phyloP scores from a whole-genome alignment of 2,113 vertebrate genomes.

The Ammodytes dubius region DNA sequence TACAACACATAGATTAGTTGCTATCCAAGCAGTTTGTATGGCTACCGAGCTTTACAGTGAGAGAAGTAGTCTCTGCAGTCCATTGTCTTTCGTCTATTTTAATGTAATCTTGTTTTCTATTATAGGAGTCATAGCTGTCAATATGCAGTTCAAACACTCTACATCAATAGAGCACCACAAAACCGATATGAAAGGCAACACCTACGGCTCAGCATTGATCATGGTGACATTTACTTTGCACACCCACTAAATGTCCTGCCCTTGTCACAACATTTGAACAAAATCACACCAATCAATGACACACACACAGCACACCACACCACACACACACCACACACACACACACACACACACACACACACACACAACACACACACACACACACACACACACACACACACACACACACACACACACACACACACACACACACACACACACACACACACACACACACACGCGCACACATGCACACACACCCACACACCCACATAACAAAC shows the following conservation, averaged over 20 bases:
- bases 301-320: constrained; percentile 44
- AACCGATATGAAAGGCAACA: constrained; percentile 87
- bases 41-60: neutral
- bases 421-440: constrained; percentile 29
- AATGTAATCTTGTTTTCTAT: constrained; percentile 54
- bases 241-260: constrained; percentile 89
- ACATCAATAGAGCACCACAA: constrained; percentile 87
- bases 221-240: constrained; percentile 92
- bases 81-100: constrained; percentile 56
- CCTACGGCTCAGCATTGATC: constrained; percentile 91
- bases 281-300: constrained; percentile 81
- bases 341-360: constrained; percentile 5
- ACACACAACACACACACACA: neutral
- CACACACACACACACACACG: constrained; percentile 7
- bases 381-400: constrained; percentile 28
- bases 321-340: constrained; percentile 30
- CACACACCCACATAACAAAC: constrained; percentile 13
- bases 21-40: neutral
- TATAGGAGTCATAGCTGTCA: constrained; percentile 77
- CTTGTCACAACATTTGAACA: constrained; percentile 88
- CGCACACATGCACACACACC: neutral
- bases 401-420: constrained; percentile 44
- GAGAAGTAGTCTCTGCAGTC: constrained; percentile 3
- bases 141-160: constrained; percentile 86
- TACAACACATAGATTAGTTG: neutral